These are phyloP conservation scores for Tragelaphus eurycerus DNA, from an alignment of 2,797 vertebrate genomes.

Conservation along the genomic window DNA sequence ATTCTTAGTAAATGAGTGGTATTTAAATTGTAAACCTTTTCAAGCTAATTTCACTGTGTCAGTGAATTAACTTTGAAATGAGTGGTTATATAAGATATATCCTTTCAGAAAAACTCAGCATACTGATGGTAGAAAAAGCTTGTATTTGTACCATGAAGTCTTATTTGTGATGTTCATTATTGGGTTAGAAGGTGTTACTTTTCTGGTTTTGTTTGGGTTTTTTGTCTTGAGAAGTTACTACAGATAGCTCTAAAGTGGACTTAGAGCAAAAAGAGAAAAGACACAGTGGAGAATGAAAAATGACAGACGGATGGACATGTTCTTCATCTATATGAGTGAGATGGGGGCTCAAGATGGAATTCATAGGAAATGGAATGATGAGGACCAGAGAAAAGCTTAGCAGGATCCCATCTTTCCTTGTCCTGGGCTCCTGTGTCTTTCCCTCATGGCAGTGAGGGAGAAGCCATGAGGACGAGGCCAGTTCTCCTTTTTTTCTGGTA, in stretches of 20 bases:
- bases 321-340: background rate
- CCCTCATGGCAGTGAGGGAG: background rate
- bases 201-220: conserved; percentile 9
- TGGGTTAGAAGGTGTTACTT: background rate
- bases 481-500: background rate
- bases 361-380: background rate
- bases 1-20: background rate
- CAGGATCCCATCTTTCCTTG: background rate
- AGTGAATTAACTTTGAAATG: background rate
- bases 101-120: background rate
- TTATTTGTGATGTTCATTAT: background rate
- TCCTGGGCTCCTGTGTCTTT: background rate
- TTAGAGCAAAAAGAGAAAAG: background rate
- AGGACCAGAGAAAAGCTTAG: background rate
- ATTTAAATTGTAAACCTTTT: background rate
- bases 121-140: background rate
- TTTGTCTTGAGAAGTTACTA: conserved; percentile 30
- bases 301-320: background rate
- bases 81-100: background rate
- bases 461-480: background rate
- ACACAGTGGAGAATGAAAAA: background rate
- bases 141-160: background rate
- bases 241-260: background rate
- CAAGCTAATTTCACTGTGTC: background rate
- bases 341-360: background rate